Base-by-base conservation (phyloP, 2,797 vertebrate genomes). In the Phalanger gymnotis region DNA sequence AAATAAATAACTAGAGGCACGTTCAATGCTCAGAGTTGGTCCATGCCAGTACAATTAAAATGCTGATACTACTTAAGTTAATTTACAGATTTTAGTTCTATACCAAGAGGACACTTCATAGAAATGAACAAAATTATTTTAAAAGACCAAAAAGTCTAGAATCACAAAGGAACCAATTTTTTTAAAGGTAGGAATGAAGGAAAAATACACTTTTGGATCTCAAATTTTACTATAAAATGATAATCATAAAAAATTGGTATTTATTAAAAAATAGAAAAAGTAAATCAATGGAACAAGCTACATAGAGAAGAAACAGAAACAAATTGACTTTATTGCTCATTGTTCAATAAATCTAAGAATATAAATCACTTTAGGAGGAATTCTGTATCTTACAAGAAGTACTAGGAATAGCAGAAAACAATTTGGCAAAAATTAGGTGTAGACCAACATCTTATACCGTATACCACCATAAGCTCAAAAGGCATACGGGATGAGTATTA, bases 71-170 rank as follows among this genome's bases (percentile, higher is more conserved):
- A 27, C 56, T 25, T 92, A 57, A 92, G 66, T 11, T 52, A 54
- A 91, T 87, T 81, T 94, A 81, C 91, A 54, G 52, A 91, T 94
- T 73, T 81, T 54, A 92, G 81, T 73, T n/a, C 34, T 56, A 53
- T 95, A 92, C 61, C 27, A 54, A 53, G 91, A 53, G 22, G 31
- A 66, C 52, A 90, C 93, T 51, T 95, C 66, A 73, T 14, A 19
- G 40, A 93, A 34, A n/a, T 47, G 52, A n/a, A 95, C 51, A 96
- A 94, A 5, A 92, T 91, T 55, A 92, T 40, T 94, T 90, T 30
- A 73, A 53, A 95, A 55, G 30, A 95, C 40, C 89, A 91, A 91
- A 90, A 22, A 4, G 40, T 6, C 40, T 90, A 90, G 40, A 92
- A 81, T n/a, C 73, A n/a, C 27, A 66, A 66, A 66, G 34, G 31